Conservation (phyloP, 1,140 invertebrate genomes). For the Anoplolepis gracilipes region DNA sequence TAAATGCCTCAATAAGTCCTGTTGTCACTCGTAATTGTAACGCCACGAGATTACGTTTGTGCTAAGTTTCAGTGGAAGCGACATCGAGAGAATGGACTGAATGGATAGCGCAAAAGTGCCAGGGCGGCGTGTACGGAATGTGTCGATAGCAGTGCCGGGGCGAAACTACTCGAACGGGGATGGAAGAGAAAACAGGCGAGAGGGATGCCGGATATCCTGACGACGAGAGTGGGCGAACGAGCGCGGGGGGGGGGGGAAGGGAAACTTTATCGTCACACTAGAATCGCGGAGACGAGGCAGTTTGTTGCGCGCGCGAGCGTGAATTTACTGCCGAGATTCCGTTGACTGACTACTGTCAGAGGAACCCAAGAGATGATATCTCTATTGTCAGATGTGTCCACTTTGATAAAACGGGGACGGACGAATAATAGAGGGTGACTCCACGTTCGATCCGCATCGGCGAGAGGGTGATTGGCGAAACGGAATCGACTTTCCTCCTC, state of each 20-base stretch:
- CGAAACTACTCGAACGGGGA: not conserved
- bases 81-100: constrained; percentile 47
- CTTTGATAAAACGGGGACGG: constrained; percentile 20
- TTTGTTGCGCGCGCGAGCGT: constrained; percentile 70
- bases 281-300: constrained; percentile 72
- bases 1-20: not conserved
- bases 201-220: constrained; percentile 18
- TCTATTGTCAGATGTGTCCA: constrained; percentile 58
- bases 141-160: constrained; percentile 30
- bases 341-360: constrained; percentile 66
- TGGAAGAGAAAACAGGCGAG: not conserved
- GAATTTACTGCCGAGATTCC: constrained; percentile 68
- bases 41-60: constrained; percentile 41
- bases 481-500: constrained; percentile 31
- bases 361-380: constrained; percentile 70
- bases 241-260: not conserved
- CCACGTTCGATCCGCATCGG: constrained; percentile 26
- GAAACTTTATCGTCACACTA: constrained; percentile 72
- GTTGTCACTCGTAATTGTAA: constrained; percentile 14
- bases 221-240: too few relatives aligned
- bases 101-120: constrained; percentile 40
- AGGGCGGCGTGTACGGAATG: constrained; percentile 23
- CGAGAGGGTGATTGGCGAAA: constrained; percentile 9
- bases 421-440: not conserved
- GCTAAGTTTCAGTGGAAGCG: constrained; percentile 33